Percentiles rank a stretch among this genome's conserved stretches.
Evolutionary conservation across 2,797 vertebrate genomes (phyloP).

Genomic region (Sebastes dallii): DNA sequence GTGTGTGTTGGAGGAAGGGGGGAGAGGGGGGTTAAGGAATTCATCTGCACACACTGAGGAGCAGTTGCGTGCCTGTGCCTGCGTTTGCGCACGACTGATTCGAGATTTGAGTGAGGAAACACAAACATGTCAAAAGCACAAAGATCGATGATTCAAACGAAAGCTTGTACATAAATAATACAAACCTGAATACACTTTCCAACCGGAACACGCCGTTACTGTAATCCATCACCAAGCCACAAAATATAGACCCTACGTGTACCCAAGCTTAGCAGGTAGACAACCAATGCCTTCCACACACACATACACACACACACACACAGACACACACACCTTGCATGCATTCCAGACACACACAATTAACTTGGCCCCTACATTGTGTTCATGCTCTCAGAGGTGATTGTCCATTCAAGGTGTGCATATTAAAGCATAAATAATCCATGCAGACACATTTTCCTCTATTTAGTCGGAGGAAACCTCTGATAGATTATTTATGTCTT

Average conservation of each 20-base stretch:
- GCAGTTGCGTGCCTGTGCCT: neutral
- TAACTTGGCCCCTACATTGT: constrained; percentile 56
- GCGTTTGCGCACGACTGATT: constrained; percentile 26
- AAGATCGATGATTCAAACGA: constrained; percentile 50
- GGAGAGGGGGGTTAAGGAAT: constrained; percentile 25
- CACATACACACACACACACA: neutral
- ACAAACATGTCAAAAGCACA: constrained; percentile 43
- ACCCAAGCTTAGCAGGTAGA: constrained; percentile 27
- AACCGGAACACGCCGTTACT: constrained; percentile 45
- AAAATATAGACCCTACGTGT: constrained; percentile 21
- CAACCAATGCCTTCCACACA: neutral
- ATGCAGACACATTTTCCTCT: constrained; percentile 77
- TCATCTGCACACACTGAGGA: constrained; percentile 11
- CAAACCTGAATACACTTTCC: constrained; percentile 43
- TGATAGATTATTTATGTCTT: constrained; percentile 85
- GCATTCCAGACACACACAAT: constrained; percentile 59
- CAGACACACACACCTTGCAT: constrained; percentile 2
- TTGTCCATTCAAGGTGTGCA: constrained; percentile 76
- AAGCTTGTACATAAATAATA: constrained; percentile 56
- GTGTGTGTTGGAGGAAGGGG: neutral
- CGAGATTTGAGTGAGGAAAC: constrained; percentile 43
- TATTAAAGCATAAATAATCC: constrained; percentile 86
- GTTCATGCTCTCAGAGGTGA: constrained; percentile 67
- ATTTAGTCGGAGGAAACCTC: constrained; percentile 76
- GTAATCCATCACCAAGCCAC: constrained; percentile 54